Evolutionary conservation across 2,113 vertebrate species (phyloP), one percentile per base, ranked within the genome.

Genomic region (Euleptes europaea): DNA sequence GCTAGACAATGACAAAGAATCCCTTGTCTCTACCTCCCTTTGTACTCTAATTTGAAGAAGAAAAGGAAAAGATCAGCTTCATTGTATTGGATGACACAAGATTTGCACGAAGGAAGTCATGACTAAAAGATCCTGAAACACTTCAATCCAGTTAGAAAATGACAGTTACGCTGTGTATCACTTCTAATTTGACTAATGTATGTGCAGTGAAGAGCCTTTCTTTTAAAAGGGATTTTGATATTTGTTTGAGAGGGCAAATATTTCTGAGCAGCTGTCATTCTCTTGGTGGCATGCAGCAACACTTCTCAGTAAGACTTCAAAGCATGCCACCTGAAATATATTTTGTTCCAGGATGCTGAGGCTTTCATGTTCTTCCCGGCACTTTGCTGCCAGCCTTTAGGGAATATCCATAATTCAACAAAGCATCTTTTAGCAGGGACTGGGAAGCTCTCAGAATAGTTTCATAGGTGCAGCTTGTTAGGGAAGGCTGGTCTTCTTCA

Each of bases 351-450:
- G 6, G 51, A 31, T 87, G n/a, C 57, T 42, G 86, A 0, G 78
- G 88, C 79, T 69, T 85, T 73, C 51, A 81, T 81, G 47, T 54
- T 89, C 66, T 79, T 69, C n/a, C n/a, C 38, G 88, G 57, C 9
- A 86, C 78, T 84, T 89, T 70, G 72, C 47, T 78, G 31, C 49
- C 78, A 80, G 72, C 66, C 51, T 83, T 91, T 28, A 38, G n/a
- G 21, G 23, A 35, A 2, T 5, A 75, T 80, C 86, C 66, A 42
- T 92, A 89, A 80, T 63, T 74, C 77, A 91, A 87, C 86, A 93
- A 88, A 93, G 54, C 2, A 84, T 31, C 88, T 13, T 0, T 0
- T 65, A 92, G 35, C 11, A 91, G 26, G 86, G 42, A 81, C 19
- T 72, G 40, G 66, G 26, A 92, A 86, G 76, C 80, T 84, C 79